Base-by-base conservation (phyloP, 2,113 vertebrate genomes). In the Pseudorectes ferrugineus region DNA sequence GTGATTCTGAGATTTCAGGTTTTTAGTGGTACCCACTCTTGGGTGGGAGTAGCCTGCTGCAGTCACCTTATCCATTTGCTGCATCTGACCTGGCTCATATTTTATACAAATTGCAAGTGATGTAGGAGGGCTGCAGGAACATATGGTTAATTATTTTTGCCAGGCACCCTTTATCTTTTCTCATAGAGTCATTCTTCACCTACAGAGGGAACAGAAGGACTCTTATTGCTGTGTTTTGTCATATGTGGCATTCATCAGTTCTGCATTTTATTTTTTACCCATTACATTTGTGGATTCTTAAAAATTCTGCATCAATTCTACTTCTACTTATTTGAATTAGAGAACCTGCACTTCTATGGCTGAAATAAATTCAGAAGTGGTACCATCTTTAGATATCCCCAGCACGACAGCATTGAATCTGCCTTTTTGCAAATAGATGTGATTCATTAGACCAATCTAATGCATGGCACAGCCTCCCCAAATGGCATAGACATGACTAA, bases 81-180 rank as follows among this genome's bases (percentile, higher is more conserved):
- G 10, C n/a, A 36, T 67, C 51, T 88, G 76, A 74, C 76, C 72
- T 71, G 71, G 59, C 24, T 95, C 88, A 93, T 86, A 84, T 77
- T 95, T 96, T 83, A 83, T 67, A 92, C 51, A 90, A 92, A 97
- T 92, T 88, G 33, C 22, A 71, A 84, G 14, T 15, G n/a, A 91
- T 86, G 36, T 46, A 24, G 61, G 66, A 93, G 68, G 43, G 17
- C 25, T 88, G 52, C n/a, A n/a, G 38, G 79, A 92, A 83, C 85
- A 94, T 94, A 94, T 92, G 94, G 90, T 80, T 90, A 86, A 94
- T 90, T 94, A 86, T 77, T 90, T 95, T 88, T 88, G 68, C 79
- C 86, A 96, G 59, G 48, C 72, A 74, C 12, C n/a, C 72, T 84
- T 86, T 93, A 80, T 88, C 67, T 92, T 94, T 88, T 88, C 51